Evolutionary conservation across 1,140 invertebrate species (phyloP), one percentile per base, ranked within the genome.

Genomic region (Calliopsis andreniformis): DNA sequence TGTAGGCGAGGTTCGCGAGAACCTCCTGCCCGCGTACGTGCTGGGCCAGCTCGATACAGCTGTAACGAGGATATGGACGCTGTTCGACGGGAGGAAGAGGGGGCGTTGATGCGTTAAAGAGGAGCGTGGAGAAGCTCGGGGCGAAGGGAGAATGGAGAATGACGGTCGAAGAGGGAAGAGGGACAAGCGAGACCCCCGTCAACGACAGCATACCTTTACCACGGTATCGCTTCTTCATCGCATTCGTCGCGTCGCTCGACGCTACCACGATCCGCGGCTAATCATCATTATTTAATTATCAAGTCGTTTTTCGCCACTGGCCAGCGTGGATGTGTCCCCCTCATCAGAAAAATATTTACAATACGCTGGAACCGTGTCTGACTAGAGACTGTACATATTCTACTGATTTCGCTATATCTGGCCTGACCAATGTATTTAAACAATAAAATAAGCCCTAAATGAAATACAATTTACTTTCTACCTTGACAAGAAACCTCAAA

Each of bases 231-330:
- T 87, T 88, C 86, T 88, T 88, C 84, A 86, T 85, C 87, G 87
- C 85, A 88, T 88, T 88, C 85, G 80, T 86, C 86, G 86, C 85
- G 80, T 84, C 76, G 81, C 73, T 87, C 76, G 84, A 86, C 76
- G 85, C 85, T 84, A 76, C 77, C 77, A 69, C 78, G 53, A 70
- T 53, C 75, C 68, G 56, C 70, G 71, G 82, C 85, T 88, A 89
- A 89, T 88, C 84, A 87, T 86, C 83, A 83, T 87, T 89, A 87
- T 88, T 89, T 87, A 89, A 88, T 89, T 85, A 88, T 78, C 59
- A 80, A 83, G 76, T 71, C 59, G 86, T 88, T 87, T 88, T 85
- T 85, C 80, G 79, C 45, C 45, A 20, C 42, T 35, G 56, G 42
- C 55, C 76, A 77, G 67, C 28, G 28, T 56, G 68, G 67, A 59